A percentile compares a stretch with the other conserved stretches of the same genome.
Evolutionary conservation across 2,113 vertebrate genomes (phyloP).

Genomic region (Boleophthalmus pectinirostris): DNA sequence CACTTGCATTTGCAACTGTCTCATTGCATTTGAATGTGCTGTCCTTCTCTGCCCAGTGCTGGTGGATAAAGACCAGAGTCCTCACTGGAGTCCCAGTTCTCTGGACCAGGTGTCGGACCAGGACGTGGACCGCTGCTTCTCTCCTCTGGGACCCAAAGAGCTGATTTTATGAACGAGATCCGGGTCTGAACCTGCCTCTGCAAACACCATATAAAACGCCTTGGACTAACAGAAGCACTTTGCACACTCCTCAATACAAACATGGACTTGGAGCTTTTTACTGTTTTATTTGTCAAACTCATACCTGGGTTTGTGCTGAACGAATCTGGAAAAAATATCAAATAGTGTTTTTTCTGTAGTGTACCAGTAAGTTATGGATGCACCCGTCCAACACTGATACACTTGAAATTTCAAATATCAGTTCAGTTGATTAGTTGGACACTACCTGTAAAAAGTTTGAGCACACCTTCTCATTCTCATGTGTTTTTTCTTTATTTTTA

Average conservation of each 20-base stretch:
- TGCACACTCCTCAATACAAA: not conserved
- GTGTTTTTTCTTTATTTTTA: too few species aligned
- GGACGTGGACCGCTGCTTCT: conserved; percentile 82
- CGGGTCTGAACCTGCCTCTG: conserved; percentile 11
- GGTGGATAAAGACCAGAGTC: conserved; percentile 89
- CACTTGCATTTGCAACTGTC: too few species aligned
- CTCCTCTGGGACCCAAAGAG: conserved; percentile 83
- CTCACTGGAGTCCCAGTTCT: conserved; percentile 86
- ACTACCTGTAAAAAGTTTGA: too few species aligned
- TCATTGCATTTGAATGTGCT: not conserved
- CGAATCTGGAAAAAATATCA: not conserved
- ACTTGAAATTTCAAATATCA: too few species aligned
- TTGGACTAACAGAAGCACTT: conserved; percentile 3
- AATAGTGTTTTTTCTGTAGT: not conserved
- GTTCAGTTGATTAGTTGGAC: too few species aligned
- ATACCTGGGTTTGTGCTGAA: not conserved
- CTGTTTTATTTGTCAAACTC: not conserved
- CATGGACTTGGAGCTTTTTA: not conserved
- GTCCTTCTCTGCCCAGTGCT: conserved; percentile 77
- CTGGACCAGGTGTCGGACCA: conserved; percentile 85
- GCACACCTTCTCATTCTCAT: too few species aligned
- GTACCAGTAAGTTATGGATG: too few species aligned
- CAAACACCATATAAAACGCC: not conserved
- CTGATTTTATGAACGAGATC: conserved; percentile 76
- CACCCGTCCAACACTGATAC: too few species aligned